Evolutionary conservation across 2,888 invertebrate genomes (phyloP).

Genomic region (Heliconius aoede): DNA sequence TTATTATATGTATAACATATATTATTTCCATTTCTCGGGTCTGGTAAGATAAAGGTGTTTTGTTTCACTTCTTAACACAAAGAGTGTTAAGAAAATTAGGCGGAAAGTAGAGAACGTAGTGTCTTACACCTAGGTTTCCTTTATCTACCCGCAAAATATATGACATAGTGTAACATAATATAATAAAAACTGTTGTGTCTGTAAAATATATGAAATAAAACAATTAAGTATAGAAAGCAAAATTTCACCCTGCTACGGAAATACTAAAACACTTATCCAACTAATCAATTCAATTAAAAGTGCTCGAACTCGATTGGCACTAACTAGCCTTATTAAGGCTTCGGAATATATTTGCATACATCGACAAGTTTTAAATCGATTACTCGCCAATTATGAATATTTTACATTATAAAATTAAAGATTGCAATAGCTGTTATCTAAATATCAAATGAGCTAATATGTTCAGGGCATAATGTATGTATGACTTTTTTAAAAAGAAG

Average conservation of each 20-base stretch:
- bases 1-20: no score
- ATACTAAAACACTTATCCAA: conserved; percentile 7
- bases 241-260: background rate
- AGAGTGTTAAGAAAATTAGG: no score
- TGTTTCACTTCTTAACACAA: no score
- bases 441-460: background rate
- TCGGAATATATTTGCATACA: conserved; percentile 7
- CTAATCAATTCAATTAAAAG: conserved; percentile 17
- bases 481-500: no score
- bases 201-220: background rate
- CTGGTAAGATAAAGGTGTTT: no score
- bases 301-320: conserved; percentile 15
- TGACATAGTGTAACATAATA: no score
- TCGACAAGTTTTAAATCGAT: conserved; percentile 1
- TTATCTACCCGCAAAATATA: no score
- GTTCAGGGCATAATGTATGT: no score
- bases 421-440: background rate
- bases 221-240: background rate
- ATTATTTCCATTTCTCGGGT: no score
- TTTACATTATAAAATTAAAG: background rate
- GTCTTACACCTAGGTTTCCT: no score
- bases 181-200: no score
- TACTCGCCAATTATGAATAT: background rate
- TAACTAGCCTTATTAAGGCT: background rate
- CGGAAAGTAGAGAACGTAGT: no score